phyloP scores from a whole-genome alignment of 2,888 invertebrate species.

The Apamea monoglypha region DNA sequence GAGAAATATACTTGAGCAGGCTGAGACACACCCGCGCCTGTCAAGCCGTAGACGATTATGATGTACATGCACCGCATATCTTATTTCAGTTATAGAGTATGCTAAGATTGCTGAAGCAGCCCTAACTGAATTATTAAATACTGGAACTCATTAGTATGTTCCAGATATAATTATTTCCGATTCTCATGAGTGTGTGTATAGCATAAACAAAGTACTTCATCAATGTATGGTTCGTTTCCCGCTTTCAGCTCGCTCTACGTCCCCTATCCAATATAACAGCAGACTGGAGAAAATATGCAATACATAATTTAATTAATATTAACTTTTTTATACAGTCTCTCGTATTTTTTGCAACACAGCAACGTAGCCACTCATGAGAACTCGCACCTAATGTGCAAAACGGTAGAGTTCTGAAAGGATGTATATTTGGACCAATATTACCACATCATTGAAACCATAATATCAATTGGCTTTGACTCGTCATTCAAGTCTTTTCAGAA shows the following conservation, averaged over 20 bases:
- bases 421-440: constrained; percentile 21
- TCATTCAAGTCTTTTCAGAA: not conserved
- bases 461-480: not conserved
- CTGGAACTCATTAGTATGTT: not conserved
- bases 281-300: constrained; percentile 69
- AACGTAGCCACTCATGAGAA: constrained; percentile 49
- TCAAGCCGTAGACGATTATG: not conserved
- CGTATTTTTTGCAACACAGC: constrained; percentile 42
- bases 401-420: constrained; percentile 8
- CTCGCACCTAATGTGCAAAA: constrained; percentile 21
- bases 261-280: constrained; percentile 53
- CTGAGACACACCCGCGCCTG: not conserved
- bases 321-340: constrained; percentile 59
- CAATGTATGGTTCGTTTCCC: constrained; percentile 6
- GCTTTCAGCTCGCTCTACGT: constrained; percentile 45
- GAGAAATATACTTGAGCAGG: not conserved
- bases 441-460: not conserved
- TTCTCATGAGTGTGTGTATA: not conserved
- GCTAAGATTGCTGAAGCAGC: not conserved
- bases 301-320: constrained; percentile 71
- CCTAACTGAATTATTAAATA: not conserved
- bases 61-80: not conserved
- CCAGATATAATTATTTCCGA: not conserved
- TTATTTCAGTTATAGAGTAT: not conserved
- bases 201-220: too few relatives aligned